phyloP scores from a whole-genome alignment of 2,888 invertebrate species.

The Caenorhabditis imperialis region DNA sequence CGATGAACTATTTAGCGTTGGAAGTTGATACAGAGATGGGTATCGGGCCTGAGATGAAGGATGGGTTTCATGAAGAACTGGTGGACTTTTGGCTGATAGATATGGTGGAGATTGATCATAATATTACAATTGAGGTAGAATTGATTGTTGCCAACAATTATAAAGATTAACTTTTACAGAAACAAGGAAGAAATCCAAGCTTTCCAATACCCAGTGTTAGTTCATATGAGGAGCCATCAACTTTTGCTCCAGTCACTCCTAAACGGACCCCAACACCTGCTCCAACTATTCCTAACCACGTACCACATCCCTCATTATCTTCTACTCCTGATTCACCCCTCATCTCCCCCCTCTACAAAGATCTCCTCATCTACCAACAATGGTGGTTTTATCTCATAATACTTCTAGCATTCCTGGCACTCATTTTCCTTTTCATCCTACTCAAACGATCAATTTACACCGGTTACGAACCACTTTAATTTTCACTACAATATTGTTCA shows the following conservation, averaged over 20 bases:
- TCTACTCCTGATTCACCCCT: no score
- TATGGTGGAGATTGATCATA: constrained; percentile 23
- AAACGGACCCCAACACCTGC: no score
- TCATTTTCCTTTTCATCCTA: background rate
- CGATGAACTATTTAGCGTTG: constrained; percentile 32
- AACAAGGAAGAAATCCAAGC: background rate
- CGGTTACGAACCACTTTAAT: background rate
- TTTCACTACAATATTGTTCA: no score
- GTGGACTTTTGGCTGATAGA: constrained; percentile 34
- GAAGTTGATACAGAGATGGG: constrained; percentile 21
- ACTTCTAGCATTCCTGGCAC: background rate
- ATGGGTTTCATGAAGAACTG: constrained; percentile 35
- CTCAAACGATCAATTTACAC: background rate
- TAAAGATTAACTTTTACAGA: constrained; percentile 15
- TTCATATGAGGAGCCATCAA: no score
- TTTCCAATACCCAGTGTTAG: no score
- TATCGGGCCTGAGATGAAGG: constrained; percentile 27
- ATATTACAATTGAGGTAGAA: constrained; percentile 19
- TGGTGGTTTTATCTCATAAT: constrained; percentile 39
- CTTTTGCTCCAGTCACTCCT: no score
- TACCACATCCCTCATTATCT: no score
- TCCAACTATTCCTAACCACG: no score
- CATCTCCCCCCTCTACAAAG: no score
- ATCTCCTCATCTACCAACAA: constrained; percentile 13
- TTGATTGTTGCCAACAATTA: background rate